Evolutionary conservation across 2,113 vertebrate genomes (phyloP), one percentile per base, ranked within the genome.

Genomic region (Eptatretus burgeri): DNA sequence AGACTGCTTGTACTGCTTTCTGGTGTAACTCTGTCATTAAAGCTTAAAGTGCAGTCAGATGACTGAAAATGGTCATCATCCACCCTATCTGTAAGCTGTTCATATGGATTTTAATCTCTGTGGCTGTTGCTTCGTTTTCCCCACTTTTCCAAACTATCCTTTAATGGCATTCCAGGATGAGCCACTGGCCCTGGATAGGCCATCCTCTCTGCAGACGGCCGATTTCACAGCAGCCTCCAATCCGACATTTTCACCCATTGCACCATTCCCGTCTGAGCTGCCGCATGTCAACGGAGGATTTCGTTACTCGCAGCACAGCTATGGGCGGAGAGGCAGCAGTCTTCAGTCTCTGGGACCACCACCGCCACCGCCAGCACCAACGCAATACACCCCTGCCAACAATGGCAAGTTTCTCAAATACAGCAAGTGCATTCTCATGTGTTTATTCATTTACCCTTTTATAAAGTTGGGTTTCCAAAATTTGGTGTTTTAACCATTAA

Each of bases 261-360:
- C 56, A n/a, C 56, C 56, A n/a, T 60, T 60, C 56, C 7, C 27
- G 27, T 41, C 27, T 41, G 56, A n/a, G 12, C 56, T 20, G 56
- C 56, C 56, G 12, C 20, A 60, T 20, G 56, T 60, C 56, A 60
- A 60, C 56, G 56, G 56, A 13, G 20, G 56, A 10, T 17, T 60
- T n/a, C 56, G 56, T 20, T 60, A 60, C 56, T n/a, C 56, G n/a
- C 56, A 60, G n/a, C 56, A 60, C 56, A 20, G 56, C 56, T 60
- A 17, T 20, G 56, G 56, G n/a, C n/a, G 56, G 56, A n/a, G n/a
- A 20, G 56, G 56, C 11, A 20, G 56, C n/a, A 20, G 56, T 10
- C n/a, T 60, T 13, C 56, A 60, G 56, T 20, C n/a, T 20, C 56
- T 20, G 56, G 56, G 10, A 20, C 56, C 56, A 13, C n/a, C 56